Evolutionary conservation across 2,113 vertebrate genomes (phyloP).

Genomic region (Poeciliopsis prolifica): DNA sequence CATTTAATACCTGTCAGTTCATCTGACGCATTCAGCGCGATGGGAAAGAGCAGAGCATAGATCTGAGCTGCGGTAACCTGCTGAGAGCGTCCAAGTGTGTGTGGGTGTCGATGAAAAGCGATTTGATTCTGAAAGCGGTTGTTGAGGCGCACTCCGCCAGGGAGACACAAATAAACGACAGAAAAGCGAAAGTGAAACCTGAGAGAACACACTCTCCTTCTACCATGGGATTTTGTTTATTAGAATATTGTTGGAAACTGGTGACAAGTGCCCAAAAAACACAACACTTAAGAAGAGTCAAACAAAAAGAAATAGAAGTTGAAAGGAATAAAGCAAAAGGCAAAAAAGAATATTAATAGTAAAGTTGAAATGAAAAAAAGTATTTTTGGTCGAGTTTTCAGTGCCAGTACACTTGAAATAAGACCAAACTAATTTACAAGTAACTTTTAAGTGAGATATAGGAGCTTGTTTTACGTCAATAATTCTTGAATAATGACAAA

Average conservation of each 20-base stretch:
- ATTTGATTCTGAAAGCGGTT: conserved; percentile 31
- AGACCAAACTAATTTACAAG: too few species aligned
- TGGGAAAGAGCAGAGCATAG: conserved; percentile 24
- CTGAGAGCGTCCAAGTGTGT: conserved; percentile 31
- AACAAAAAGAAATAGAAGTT: too few species aligned
- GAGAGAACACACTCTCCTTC: background rate
- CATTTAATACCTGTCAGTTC: conserved; percentile 53
- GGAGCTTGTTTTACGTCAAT: too few species aligned
- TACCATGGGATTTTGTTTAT: too few species aligned
- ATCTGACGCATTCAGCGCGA: conserved; percentile 31
- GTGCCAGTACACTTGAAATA: too few species aligned
- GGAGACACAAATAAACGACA: conserved; percentile 22
- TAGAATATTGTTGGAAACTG: too few species aligned
- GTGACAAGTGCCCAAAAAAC: background rate
- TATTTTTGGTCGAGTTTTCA: too few species aligned
- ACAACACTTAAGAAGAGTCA: background rate
- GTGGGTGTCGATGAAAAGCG: conserved; percentile 46
- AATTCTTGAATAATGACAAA: too few species aligned
- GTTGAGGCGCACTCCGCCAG: conserved; percentile 34
- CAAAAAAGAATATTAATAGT: too few species aligned
- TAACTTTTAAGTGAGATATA: too few species aligned
- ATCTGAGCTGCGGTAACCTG: conserved; percentile 36
- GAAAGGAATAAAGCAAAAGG: too few species aligned
- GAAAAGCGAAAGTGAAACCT: conserved; percentile 11
- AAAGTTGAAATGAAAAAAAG: too few species aligned